Evolutionary conservation across 2,888 invertebrate genomes (phyloP), one percentile per base, ranked within the genome.

Genomic region (Euphydryas editha): DNA sequence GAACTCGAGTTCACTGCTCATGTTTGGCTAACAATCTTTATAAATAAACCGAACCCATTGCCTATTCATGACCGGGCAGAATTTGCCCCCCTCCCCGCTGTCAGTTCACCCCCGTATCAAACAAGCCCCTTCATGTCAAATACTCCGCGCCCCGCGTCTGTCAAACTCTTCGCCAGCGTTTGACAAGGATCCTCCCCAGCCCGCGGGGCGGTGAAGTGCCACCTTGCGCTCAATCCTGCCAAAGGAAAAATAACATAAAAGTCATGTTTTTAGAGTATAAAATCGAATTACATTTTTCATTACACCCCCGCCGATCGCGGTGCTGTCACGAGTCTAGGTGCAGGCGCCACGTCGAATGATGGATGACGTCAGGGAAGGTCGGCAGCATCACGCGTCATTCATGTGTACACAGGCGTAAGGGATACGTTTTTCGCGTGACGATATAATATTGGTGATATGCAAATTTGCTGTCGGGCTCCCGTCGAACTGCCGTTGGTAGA

Each of bases 71-170:
- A 92, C 91, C 88, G 89, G 88, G 91, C 91, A 90, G 84, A 92
- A 90, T 92, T 90, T 76, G 74, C 77, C 85, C 85, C 86, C 85
- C 76, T 74, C 84, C 84, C 83, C 83, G 81, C 85, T 83, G 84
- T 79, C 83, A 82, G 84, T 74, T 84, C 85, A 81, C 88, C 89
- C 90, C 90, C 88, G 91, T 90, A 91, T 92, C 91, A 92, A 92
- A 91, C 91, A 90, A 90, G 92, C 91, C 92, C 92, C 92, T 92
- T 92, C 92, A 92, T 90, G 92, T 92, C 92, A 92, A 92, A 92
- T 89, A 90, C 92, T 91, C 91, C 88, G 88, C 90, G 87, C 92
- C 91, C 92, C 90, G 90, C 91, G 92, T 90, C 92, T 92, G 92
- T 92, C 92, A 92, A 92, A 92, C 92, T 92, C 91, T 92, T 91